These are phyloP conservation scores for Empis livida DNA, from an alignment of 2,888 invertebrate genomes.

Conservation along the genomic window DNA sequence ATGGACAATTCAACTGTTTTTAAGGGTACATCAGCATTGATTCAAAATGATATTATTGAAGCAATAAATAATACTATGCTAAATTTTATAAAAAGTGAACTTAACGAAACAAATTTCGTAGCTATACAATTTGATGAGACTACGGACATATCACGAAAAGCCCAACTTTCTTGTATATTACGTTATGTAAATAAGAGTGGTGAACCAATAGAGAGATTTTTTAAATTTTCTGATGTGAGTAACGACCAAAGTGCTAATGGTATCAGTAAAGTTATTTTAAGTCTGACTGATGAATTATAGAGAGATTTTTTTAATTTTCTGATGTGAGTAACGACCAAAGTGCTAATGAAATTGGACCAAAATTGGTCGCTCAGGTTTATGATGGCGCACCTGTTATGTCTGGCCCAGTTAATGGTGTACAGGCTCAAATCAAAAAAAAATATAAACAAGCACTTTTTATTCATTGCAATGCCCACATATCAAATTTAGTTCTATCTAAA, in stretches of 20 bases:
- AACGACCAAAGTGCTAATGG: not conserved
- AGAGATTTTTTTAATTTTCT: conserved; percentile 4
- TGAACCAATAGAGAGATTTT: not conserved
- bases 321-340: conserved; percentile 1
- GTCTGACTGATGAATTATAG: not conserved
- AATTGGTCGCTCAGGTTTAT: conserved; percentile 3
- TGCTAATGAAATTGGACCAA: conserved; percentile 1
- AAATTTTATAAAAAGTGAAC: conserved; percentile 16
- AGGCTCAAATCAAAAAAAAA: conserved; percentile 17
- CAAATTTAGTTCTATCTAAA: conserved; percentile 11
- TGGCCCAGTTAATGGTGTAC: conserved; percentile 18
- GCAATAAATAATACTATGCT: conserved; percentile 6
- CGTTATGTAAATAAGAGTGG: conserved; percentile 3
- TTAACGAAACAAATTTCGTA: conserved; percentile 13
- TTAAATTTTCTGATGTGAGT: conserved; percentile 4
- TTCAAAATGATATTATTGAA: conserved; percentile 9
- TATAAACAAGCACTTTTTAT: conserved; percentile 15
- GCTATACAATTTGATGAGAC: conserved; percentile 16
- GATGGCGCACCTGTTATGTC: conserved; percentile 6
- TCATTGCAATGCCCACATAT: conserved; percentile 16
- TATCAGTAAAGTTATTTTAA: conserved; percentile 5
- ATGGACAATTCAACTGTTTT: conserved; percentile 5
- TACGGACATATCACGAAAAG: conserved; percentile 1
- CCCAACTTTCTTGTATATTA: conserved; percentile 1
- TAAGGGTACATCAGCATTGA: conserved; percentile 6